These are phyloP conservation scores for Apostichopus leukothele DNA, from an alignment of 53 echinoderm and acorn worm species.

Conservation along the genomic window DNA sequence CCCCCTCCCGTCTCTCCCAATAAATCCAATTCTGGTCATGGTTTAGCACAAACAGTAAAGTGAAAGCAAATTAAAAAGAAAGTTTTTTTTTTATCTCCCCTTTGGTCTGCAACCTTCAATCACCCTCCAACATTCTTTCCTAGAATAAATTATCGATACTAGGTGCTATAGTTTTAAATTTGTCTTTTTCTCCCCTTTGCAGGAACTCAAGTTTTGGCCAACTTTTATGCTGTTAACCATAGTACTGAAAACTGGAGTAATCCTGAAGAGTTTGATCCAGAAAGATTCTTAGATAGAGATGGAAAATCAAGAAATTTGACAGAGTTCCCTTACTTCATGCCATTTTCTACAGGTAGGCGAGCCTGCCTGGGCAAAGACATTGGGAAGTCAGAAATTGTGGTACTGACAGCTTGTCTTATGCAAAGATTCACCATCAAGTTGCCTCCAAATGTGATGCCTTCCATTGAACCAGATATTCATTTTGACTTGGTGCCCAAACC, in stretches of 20 bases:
- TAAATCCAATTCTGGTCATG: too few relatives aligned
- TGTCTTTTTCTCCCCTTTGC: not conserved
- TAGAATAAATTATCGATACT: not conserved
- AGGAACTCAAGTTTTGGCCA: conserved; percentile 99
- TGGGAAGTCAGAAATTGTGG: conserved; percentile 84
- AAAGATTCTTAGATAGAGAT: conserved; percentile 74
- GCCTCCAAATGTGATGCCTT: conserved; percentile 48
- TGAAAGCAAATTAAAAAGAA: too few relatives aligned
- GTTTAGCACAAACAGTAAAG: too few relatives aligned
- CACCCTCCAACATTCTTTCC: too few relatives aligned
- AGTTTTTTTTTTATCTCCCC: too few relatives aligned
- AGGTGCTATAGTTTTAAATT: too few relatives aligned
- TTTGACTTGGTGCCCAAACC: conserved; percentile 93
- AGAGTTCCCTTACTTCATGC: conserved; percentile 92
- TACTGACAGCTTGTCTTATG: conserved; percentile 83
- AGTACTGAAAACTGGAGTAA: conserved; percentile 72
- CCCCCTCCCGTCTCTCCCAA: too few relatives aligned
- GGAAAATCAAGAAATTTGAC: conserved; percentile 72
- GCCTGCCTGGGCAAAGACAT: conserved; percentile 97
- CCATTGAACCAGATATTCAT: conserved; percentile 82
- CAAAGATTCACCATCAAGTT: conserved; percentile 69
- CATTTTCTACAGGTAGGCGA: conserved; percentile 92
- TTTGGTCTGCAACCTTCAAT: too few relatives aligned
- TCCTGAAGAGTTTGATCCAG: conserved; percentile 80
- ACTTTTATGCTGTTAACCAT: conserved; percentile 91